Percentiles rank a stretch among this genome's conserved stretches.
Conservation (phyloP, 2,113 vertebrate genomes). For the Daubentonia madagascariensis region DNA sequence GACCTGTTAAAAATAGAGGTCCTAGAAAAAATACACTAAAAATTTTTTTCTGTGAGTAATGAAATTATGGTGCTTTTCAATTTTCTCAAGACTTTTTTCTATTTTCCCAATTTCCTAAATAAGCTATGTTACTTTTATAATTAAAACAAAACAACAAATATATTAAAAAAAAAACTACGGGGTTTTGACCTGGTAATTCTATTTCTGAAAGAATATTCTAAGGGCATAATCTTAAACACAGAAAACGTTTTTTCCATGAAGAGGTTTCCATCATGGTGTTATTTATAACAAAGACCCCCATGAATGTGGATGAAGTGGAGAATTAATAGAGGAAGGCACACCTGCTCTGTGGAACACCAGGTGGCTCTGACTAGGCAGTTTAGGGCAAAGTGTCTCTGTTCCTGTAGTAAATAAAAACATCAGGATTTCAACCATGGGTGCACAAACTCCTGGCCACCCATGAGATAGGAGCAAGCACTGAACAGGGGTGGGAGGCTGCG, state of each 20-base stretch:
- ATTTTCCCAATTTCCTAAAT: not conserved
- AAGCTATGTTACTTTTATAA: not conserved
- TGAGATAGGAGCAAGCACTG: not conserved
- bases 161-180: not conserved
- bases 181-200: not conserved
- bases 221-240: not conserved
- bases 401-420: not conserved
- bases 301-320: not conserved
- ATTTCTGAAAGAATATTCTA: constrained; percentile 5
- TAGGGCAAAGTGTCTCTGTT: not conserved
- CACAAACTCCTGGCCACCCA: not conserved
- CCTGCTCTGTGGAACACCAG: not conserved
- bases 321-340: not conserved
- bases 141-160: constrained; percentile 4
- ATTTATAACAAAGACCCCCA: not conserved
- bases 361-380: not conserved
- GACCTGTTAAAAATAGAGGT: not conserved
- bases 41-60: not conserved
- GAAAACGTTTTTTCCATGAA: not conserved
- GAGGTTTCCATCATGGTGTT: not conserved
- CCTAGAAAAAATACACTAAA: not conserved
- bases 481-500: not conserved
- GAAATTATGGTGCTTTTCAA: not conserved
- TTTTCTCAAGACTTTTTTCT: not conserved
- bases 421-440: not conserved